Conservation (phyloP, 2,888 invertebrate genomes). For the Ophion slaviceki region DNA sequence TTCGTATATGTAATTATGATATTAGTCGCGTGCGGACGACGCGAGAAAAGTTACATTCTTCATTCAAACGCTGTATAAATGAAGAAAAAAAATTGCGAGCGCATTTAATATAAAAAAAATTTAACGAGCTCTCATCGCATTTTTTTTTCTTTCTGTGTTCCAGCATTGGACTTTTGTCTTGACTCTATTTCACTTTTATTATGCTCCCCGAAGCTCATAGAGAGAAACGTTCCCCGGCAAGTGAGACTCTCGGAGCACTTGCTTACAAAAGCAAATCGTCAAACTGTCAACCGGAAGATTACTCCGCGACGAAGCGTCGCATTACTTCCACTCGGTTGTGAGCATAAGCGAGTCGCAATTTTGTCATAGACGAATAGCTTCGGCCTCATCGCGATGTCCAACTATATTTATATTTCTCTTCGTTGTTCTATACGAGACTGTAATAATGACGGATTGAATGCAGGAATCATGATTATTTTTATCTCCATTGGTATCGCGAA, state of each 20-base stretch:
- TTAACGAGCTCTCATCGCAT: background rate
- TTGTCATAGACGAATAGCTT: constrained; percentile 45
- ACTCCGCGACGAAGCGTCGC: constrained; percentile 42
- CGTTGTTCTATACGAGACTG: background rate
- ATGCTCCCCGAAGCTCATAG: constrained; percentile 10
- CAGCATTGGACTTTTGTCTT: constrained; percentile 41
- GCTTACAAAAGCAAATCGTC: constrained; percentile 47
- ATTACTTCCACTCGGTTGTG: constrained; percentile 49
- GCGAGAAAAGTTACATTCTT: background rate
- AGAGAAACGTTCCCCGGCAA: constrained; percentile 19
- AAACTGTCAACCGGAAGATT: constrained; percentile 60
- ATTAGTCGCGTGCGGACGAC: background rate
- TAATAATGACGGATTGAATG: background rate
- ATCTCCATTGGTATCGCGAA: too few relatives aligned
- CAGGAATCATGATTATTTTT: background rate
- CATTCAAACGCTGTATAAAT: background rate
- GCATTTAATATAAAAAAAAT: background rate
- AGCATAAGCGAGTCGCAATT: constrained; percentile 52
- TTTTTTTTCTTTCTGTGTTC: constrained; percentile 13
- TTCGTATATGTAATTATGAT: too few relatives aligned
- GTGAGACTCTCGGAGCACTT: constrained; percentile 4
- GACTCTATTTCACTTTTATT: constrained; percentile 49
- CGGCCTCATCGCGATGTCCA: background rate
- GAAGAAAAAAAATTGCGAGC: background rate
- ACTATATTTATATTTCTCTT: background rate